These are phyloP conservation scores for Macrophya alboannulata DNA, from an alignment of 2,888 invertebrate genomes.

Conservation along the genomic window DNA sequence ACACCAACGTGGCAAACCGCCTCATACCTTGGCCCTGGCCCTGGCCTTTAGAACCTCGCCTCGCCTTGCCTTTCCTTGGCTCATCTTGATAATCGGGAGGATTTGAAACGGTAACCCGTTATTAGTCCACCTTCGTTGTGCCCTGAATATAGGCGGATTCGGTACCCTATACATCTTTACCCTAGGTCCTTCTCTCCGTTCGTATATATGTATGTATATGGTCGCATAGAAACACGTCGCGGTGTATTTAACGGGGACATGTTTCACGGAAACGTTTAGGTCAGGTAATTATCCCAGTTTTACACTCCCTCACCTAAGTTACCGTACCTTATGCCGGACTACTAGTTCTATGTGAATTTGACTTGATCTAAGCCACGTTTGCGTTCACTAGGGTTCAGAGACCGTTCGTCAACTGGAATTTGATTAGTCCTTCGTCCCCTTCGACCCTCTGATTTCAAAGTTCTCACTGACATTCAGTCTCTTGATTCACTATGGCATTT, in stretches of 20 bases:
- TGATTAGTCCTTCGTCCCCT: slow-evolving; percentile 41
- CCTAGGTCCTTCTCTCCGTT: not conserved
- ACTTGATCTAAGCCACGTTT: slow-evolving; percentile 23
- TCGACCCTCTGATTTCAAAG: slow-evolving; percentile 45
- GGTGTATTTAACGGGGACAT: not conserved
- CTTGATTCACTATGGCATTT: slow-evolving; percentile 31
- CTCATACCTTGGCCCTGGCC: not conserved
- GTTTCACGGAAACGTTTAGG: slow-evolving; percentile 5
- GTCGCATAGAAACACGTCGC: not conserved
- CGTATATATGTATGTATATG: not conserved
- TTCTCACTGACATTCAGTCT: slow-evolving; percentile 28
- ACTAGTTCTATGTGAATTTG: slow-evolving; percentile 1
- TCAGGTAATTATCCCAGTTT: not conserved
- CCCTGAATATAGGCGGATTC: slow-evolving; percentile 27
- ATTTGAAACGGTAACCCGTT: slow-evolving; percentile 52
- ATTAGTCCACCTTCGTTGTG: slow-evolving; percentile 42
- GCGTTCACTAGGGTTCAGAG: slow-evolving; percentile 6
- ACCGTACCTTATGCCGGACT: not conserved
- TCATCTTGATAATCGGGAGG: slow-evolving; percentile 53
- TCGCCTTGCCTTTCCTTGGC: slow-evolving; percentile 22
- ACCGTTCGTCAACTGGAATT: slow-evolving; percentile 48
- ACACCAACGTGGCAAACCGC: not conserved
- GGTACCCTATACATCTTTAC: not conserved
- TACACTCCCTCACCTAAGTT: not conserved
- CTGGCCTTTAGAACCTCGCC: not conserved